Percentiles rank a stretch among this genome's conserved stretches.
These are phyloP conservation scores for Trichoplusia ni DNA, from an alignment of 1,140 invertebrate species.

Conservation along the genomic window DNA sequence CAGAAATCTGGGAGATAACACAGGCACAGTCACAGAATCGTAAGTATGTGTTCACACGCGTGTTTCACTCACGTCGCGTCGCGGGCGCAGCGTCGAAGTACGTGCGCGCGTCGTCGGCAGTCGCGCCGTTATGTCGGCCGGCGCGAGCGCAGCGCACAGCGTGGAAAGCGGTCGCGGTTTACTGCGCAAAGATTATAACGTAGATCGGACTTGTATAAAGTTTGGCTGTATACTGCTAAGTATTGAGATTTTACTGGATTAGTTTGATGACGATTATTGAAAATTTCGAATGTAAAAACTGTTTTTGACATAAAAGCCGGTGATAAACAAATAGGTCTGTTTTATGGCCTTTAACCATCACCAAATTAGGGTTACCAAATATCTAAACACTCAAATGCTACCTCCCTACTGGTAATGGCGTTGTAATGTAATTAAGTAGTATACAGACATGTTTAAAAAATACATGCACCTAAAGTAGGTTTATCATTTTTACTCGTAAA, in stretches of 20 bases:
- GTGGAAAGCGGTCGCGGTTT: constrained; percentile 38
- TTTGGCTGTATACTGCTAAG: neutral
- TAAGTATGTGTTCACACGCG: constrained; percentile 23
- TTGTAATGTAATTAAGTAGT: too few relatives aligned
- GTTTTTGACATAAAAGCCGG: too few relatives aligned
- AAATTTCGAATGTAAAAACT: neutral
- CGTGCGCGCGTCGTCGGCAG: constrained; percentile 7
- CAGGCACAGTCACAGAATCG: constrained; percentile 27
- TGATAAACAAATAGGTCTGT: too few relatives aligned
- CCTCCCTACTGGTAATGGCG: too few relatives aligned
- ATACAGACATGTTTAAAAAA: too few relatives aligned
- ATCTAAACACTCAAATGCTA: too few relatives aligned
- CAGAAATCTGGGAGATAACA: neutral
- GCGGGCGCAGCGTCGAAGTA: neutral
- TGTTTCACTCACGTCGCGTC: constrained; percentile 26
- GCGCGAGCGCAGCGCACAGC: constrained; percentile 21
- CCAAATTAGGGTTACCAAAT: too few relatives aligned
- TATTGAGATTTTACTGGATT: neutral
- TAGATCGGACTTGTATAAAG: constrained; percentile 10
- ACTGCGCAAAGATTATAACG: constrained; percentile 28
- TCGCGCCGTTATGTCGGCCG: constrained; percentile 33
- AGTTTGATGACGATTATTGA: too few relatives aligned
- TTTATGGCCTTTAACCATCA: too few relatives aligned
- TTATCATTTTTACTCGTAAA: neutral
- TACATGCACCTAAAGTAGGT: neutral